Evolutionary conservation across 1,140 invertebrate genomes (phyloP).

Genomic region (Neelides sp.): DNA sequence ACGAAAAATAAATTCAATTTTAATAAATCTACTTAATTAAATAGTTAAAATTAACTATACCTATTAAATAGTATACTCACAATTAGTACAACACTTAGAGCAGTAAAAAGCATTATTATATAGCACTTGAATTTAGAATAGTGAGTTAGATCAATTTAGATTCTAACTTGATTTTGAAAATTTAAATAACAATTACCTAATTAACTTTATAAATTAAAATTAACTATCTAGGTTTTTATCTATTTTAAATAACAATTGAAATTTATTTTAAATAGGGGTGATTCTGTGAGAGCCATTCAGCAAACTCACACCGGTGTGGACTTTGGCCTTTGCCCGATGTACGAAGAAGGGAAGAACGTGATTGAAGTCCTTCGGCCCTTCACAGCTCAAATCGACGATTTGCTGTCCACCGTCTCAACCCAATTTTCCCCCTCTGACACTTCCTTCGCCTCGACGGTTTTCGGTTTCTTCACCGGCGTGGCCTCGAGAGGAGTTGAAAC

Average conservation of each 20-base stretch:
- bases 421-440: constrained; percentile 25
- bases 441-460: constrained; percentile 22
- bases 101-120: no score
- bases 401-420: constrained; percentile 22
- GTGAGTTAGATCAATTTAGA: neutral
- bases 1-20: no score
- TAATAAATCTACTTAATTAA: no score
- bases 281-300: constrained; percentile 15
- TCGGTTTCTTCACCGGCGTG: constrained; percentile 27
- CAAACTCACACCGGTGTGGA: constrained; percentile 24
- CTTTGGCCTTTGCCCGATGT: constrained; percentile 13
- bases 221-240: neutral
- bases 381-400: constrained; percentile 14
- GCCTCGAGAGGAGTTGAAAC: constrained; percentile 23
- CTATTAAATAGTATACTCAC: no score
- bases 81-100: no score
- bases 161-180: constrained; percentile 1
- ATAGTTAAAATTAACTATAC: no score
- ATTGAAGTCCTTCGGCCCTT: constrained; percentile 25
- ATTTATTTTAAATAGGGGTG: constrained; percentile 14
- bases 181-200: constrained; percentile 2
- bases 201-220: neutral
- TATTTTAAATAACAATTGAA: neutral
- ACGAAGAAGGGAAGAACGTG: neutral
- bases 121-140: no score